Percentiles rank a stretch among this genome's conserved stretches.
Conservation (phyloP, 2,888 invertebrate genomes). For the Agapetus fuscipes region DNA sequence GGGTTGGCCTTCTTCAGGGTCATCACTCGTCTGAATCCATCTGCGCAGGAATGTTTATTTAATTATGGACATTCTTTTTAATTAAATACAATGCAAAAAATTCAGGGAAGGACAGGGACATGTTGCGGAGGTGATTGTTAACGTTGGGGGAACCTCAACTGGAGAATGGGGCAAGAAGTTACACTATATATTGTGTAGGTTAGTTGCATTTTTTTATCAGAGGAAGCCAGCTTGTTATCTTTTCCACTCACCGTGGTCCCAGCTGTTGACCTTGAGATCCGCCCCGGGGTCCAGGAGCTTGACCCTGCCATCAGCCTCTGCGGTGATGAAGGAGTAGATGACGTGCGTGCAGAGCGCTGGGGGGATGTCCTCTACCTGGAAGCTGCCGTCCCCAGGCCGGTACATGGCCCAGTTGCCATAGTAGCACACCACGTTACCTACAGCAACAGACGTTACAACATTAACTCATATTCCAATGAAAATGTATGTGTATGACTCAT, state of each 20-base stretch:
- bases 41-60: conserved; percentile 20
- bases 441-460: no score
- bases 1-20: conserved; percentile 32
- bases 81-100: neutral
- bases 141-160: conserved; percentile 20
- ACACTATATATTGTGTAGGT: conserved; percentile 52
- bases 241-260: no score
- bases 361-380: conserved; percentile 54
- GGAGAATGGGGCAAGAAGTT: no score
- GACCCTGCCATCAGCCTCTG: conserved; percentile 32
- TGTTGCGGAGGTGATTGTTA: neutral
- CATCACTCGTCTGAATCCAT: conserved; percentile 32
- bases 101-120: neutral
- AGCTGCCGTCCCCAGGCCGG: conserved; percentile 53
- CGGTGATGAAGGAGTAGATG: conserved; percentile 54
- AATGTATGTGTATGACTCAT: no score
- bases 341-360: conserved; percentile 62
- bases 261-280: no score
- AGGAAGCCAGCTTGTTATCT: no score
- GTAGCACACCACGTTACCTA: conserved; percentile 59
- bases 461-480: no score
- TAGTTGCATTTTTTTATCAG: no score
- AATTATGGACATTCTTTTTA: conserved; percentile 17
- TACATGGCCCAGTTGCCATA: conserved; percentile 70
- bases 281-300: conserved; percentile 48